Percentiles rank a stretch among this genome's conserved stretches.
Evolutionary conservation across 2,797 vertebrate species (phyloP).

Genomic region (Decapterus maruadsi): DNA sequence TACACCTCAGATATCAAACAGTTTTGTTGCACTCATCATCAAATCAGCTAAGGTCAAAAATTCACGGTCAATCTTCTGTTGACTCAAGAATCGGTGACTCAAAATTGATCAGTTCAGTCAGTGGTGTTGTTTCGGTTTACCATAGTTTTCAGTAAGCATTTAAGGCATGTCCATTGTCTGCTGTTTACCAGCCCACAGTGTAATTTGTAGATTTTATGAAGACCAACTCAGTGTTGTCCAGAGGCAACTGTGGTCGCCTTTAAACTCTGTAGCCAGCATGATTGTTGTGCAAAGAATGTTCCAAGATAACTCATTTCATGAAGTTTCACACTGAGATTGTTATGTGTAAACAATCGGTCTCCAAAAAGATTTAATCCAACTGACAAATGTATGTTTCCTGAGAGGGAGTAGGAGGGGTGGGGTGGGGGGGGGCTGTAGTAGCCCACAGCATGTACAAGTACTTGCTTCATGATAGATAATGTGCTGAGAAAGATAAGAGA

Average conservation of each 20-base stretch:
- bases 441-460: conserved; percentile 39
- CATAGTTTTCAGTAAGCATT: conserved; percentile 27
- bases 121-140: conserved; percentile 45
- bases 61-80: conserved; percentile 6
- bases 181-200: conserved; percentile 58
- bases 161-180: conserved; percentile 47
- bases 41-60: conserved; percentile 15
- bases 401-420: conserved; percentile 14
- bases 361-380: conserved; percentile 60
- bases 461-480: conserved; percentile 51
- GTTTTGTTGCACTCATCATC: background rate
- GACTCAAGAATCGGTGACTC: conserved; percentile 31
- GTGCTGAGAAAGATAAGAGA: conserved; percentile 39
- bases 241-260: conserved; percentile 60
- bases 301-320: conserved; percentile 50
- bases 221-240: conserved; percentile 72
- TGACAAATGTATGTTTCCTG: conserved; percentile 48
- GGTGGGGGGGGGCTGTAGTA: conserved; percentile 33
- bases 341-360: conserved; percentile 36
- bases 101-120: conserved; percentile 27
- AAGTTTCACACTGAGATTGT: conserved; percentile 53
- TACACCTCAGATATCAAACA: background rate
- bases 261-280: conserved; percentile 51
- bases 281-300: conserved; percentile 57
- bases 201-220: conserved; percentile 73